These are phyloP conservation scores for Nebria salina DNA, from an alignment of 2,888 invertebrate genomes.

Conservation along the genomic window DNA sequence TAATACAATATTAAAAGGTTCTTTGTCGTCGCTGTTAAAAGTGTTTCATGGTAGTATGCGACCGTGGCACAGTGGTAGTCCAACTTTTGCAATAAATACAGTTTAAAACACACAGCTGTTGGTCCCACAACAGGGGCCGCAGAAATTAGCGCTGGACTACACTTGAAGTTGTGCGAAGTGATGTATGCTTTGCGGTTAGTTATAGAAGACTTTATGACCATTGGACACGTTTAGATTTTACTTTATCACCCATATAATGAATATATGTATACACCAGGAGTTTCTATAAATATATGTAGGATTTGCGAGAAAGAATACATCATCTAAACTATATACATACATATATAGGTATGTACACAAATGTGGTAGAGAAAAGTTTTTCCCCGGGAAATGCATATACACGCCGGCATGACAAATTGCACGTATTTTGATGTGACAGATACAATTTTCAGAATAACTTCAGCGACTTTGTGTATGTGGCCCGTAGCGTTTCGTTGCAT, in stretches of 20 bases:
- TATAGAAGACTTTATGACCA: constrained; percentile 1
- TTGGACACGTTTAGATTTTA: not conserved
- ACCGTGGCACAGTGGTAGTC: constrained; percentile 31
- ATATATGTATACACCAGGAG: too few relatives aligned
- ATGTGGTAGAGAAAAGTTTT: not conserved
- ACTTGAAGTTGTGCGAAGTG: not conserved
- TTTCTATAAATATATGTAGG: too few relatives aligned
- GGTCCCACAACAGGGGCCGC: constrained; percentile 12
- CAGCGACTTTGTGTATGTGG: not conserved
- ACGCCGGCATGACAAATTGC: constrained; percentile 18
- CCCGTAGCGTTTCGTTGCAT: not conserved
- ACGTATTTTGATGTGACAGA: constrained; percentile 54
- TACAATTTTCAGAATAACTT: constrained; percentile 60
- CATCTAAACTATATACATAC: too few relatives aligned
- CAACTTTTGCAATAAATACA: constrained; percentile 45
- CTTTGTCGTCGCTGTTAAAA: constrained; percentile 56
- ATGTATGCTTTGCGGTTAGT: constrained; percentile 13
- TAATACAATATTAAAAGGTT: not conserved
- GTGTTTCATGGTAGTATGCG: constrained; percentile 57
- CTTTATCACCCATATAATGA: too few relatives aligned
- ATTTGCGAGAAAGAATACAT: too few relatives aligned
- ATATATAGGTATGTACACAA: too few relatives aligned
- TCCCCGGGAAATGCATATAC: not conserved
- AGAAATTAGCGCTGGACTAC: constrained; percentile 24
- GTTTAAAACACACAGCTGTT: constrained; percentile 42